These are phyloP conservation scores for Monochamus alternatus DNA, from an alignment of 2,888 invertebrate species.

Conservation along the genomic window DNA sequence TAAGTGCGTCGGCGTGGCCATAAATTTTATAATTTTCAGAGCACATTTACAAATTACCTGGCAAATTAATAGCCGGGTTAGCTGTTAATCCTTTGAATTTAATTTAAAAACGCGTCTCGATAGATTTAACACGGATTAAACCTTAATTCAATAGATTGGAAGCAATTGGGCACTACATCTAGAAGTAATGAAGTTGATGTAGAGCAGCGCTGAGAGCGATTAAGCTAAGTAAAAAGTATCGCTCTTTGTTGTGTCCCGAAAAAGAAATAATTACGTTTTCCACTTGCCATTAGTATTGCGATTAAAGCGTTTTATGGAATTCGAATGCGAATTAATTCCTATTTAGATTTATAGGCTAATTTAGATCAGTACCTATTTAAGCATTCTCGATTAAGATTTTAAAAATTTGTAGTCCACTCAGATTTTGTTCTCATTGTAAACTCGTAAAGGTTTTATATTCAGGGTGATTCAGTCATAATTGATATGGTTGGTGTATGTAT, in stretches of 20 bases:
- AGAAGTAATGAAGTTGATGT: conserved; percentile 31
- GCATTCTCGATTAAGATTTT: not conserved
- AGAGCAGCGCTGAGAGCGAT: conserved; percentile 16
- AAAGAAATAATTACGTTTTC: conserved; percentile 20
- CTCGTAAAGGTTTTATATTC: too few species aligned
- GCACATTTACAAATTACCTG: not conserved
- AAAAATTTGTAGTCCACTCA: too few species aligned
- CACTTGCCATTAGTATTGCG: conserved; percentile 20
- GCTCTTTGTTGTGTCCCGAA: conserved; percentile 15
- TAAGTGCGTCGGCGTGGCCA: not conserved
- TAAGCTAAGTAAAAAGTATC: conserved; percentile 36
- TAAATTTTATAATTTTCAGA: conserved; percentile 1
- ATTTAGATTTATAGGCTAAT: conserved; percentile 3
- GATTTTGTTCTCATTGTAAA: too few species aligned
- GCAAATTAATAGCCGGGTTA: conserved; percentile 1
- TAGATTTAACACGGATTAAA: conserved; percentile 12
- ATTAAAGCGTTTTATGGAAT: conserved; percentile 18
- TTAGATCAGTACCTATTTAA: not conserved
- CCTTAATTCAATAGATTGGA: conserved; percentile 29
- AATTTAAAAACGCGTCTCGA: conserved; percentile 12
- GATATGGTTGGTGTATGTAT: too few species aligned
- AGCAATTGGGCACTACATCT: conserved; percentile 21
- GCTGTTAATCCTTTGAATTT: conserved; percentile 2
- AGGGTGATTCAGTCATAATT: too few species aligned
- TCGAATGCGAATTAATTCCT: not conserved